Percentiles rank a stretch among this genome's conserved stretches.
Conservation (phyloP, 2,797 vertebrate species). For the Trematomus bernacchii region DNA sequence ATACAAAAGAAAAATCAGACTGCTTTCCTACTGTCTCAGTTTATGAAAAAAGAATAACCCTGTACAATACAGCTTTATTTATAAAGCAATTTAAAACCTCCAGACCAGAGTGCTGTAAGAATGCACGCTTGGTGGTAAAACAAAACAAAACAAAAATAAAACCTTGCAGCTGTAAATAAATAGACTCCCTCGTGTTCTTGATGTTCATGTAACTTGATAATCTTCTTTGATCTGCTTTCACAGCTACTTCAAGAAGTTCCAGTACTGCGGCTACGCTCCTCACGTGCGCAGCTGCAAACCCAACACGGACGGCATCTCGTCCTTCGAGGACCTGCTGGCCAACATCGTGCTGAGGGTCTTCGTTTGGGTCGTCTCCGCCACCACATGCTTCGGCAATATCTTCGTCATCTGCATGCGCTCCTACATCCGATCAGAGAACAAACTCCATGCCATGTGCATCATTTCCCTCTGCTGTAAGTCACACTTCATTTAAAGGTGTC, state of each 20-base stretch:
- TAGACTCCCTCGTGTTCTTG: not conserved
- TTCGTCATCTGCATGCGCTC: conserved; percentile 98
- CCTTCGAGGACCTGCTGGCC: conserved; percentile 95
- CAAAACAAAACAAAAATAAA: not conserved
- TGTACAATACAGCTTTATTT: too few species aligned
- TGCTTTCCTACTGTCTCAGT: not conserved
- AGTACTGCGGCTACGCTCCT: conserved; percentile 96
- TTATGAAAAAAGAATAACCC: not conserved
- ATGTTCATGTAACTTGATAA: not conserved
- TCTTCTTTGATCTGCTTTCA: not conserved
- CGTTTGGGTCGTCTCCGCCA: conserved; percentile 95
- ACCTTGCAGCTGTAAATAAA: not conserved
- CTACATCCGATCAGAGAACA: conserved; percentile 96
- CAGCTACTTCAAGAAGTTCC: conserved; percentile 99
- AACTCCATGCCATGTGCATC: conserved; percentile 95
- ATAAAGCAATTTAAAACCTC: too few species aligned
- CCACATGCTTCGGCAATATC: conserved; percentile 97
- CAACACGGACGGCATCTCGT: conserved; percentile 98
- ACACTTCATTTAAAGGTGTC: not conserved
- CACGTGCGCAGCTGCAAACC: conserved; percentile 98
- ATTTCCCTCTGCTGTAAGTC: conserved; percentile 98
- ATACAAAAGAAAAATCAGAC: not conserved
- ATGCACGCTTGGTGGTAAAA: not conserved
- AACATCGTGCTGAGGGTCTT: conserved; percentile 96
- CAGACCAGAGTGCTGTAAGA: not conserved